Evolutionary conservation across 2,888 invertebrate genomes (phyloP), one percentile per base, ranked within the genome.

Genomic region (Theodoxus fluviatilis): DNA sequence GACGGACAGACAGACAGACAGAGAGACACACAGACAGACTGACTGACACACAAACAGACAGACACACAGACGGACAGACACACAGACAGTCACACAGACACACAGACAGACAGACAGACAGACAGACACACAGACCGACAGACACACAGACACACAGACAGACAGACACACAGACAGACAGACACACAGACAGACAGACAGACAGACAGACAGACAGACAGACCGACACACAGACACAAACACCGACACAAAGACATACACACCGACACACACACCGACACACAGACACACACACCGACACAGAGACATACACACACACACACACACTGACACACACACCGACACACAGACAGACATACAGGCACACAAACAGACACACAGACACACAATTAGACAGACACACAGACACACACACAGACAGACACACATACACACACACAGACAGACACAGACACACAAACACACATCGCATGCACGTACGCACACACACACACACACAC

Each of bases 401-500:
- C 3, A 3, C 3, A 57, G 31, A 57, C 57, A 28, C 57, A 57
- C 28, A 57, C 28, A 7, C 12, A 15, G 3, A 57, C 57, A 28
- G 31, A 57, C 28, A 57, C 57, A 57, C 57, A 57, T 18, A 7
- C 12, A 15, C 12, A 57, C 57, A 57, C 12, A 57, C 57, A 57
- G 31, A 57, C 57, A 57, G 31, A 57, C 57, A 57, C 57, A 57
- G 31, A 57, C 57, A 57, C 57, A 57, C 57, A 57, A 7, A 52
- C 52, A 52, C 52, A 52, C 52, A 52, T 12, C 57, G 18, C 22
- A 25, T 33, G 18, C 57, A 25, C 57, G 18, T 33, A 57, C 57
- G 31, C 57, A 57, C 57, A 57, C 57, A 57, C 57, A 57, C 57
- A 57, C 57, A 57, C 28, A 57, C 57, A 57, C 28, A 57, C 57